These are phyloP conservation scores for Pseudomyrmex gracilis DNA, from an alignment of 1,140 invertebrate genomes.

Conservation along the genomic window DNA sequence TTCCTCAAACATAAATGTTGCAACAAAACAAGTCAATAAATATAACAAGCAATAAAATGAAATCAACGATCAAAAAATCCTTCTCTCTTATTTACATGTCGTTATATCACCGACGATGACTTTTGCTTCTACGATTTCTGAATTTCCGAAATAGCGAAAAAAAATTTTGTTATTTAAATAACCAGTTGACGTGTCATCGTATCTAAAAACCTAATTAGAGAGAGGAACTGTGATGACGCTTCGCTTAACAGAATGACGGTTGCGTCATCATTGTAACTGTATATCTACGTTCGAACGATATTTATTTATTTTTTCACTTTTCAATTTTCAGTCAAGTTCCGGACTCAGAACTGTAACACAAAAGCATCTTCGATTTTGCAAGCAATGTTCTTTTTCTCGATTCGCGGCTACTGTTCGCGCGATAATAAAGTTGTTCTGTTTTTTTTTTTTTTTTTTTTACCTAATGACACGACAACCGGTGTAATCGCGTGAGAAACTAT, in stretches of 20 bases:
- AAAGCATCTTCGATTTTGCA: not conserved
- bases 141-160: not conserved
- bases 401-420: not conserved
- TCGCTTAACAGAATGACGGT: not conserved
- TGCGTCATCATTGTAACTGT: not conserved
- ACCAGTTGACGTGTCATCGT: constrained; percentile 4
- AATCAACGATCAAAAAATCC: not conserved
- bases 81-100: not conserved
- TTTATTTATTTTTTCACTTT: not conserved
- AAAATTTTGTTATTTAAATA: not conserved
- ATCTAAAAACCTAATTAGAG: constrained; percentile 6
- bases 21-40: not conserved
- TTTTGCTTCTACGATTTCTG: not conserved
- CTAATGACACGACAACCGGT: not conserved
- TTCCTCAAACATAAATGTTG: constrained; percentile 8
- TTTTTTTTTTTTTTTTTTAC: too few species aligned
- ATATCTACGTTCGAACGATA: not conserved
- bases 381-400: not conserved
- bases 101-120: not conserved
- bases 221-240: not conserved
- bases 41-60: not conserved
- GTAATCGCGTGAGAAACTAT: not conserved
- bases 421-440: not conserved
- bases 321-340: not conserved
- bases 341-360: not conserved